Evolutionary conservation across 2,888 invertebrate genomes (phyloP).

Genomic region (Trypoxylon attenuatum): DNA sequence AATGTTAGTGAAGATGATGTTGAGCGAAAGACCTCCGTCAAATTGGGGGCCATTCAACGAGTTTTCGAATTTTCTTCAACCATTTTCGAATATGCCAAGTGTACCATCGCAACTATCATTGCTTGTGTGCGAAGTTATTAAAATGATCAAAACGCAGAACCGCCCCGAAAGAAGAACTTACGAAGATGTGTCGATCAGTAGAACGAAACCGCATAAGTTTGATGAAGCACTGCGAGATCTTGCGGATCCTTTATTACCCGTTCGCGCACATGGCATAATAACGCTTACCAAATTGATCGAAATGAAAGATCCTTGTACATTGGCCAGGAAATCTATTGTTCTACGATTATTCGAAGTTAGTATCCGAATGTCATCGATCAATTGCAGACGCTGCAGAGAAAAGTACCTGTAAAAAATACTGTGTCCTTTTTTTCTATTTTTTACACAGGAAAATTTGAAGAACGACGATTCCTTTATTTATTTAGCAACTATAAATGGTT

Average conservation of each 20-base stretch:
- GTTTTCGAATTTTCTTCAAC: conserved; percentile 63
- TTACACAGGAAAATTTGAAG: conserved; percentile 81
- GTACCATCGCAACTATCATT: conserved; percentile 53
- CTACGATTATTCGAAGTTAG: conserved; percentile 84
- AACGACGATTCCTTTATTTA: conserved; percentile 90
- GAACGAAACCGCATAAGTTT: conserved; percentile 73
- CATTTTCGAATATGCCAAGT: conserved; percentile 9
- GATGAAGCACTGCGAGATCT: conserved; percentile 81
- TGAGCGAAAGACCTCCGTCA: conserved; percentile 56
- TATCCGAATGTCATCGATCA: too few relatives aligned
- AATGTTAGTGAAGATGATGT: conserved; percentile 71
- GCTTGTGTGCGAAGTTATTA: conserved; percentile 65
- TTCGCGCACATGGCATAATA: conserved; percentile 87
- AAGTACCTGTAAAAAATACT: background rate
- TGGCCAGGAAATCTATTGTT: conserved; percentile 80
- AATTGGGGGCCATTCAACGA: conserved; percentile 66
- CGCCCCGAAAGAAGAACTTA: conserved; percentile 47
- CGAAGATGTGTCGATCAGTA: conserved; percentile 58
- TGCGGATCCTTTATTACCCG: conserved; percentile 84
- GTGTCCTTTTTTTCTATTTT: conserved; percentile 4
- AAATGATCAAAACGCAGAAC: conserved; percentile 65
- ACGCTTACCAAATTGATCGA: conserved; percentile 84
- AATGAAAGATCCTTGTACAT: conserved; percentile 79
- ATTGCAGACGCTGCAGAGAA: too few relatives aligned
- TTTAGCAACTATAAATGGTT: conserved; percentile 84